Percentiles rank a stretch among this genome's conserved stretches.
phyloP scores from a whole-genome alignment of 2,888 invertebrate genomes.

The Sympetrum striolatum region DNA sequence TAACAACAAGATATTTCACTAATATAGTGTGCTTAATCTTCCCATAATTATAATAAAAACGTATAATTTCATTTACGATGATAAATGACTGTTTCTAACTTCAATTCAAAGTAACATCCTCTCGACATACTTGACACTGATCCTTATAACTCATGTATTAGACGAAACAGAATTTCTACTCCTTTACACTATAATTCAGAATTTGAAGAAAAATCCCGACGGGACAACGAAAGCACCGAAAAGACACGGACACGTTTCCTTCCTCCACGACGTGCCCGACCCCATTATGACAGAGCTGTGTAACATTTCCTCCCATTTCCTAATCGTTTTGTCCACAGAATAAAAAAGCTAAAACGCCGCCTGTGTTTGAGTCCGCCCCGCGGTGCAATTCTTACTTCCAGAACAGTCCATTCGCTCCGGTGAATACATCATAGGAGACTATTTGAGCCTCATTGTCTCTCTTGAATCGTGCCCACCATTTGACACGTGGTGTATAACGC shows the following conservation, averaged over 20 bases:
- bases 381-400: neutral
- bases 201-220: neutral
- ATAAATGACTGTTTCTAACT: too few relatives aligned
- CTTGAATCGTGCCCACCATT: slow-evolving; percentile 9
- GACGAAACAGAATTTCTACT: neutral
- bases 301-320: neutral
- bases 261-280: too few relatives aligned
- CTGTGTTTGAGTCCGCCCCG: neutral
- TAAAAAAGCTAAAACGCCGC: neutral
- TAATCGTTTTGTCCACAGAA: neutral
- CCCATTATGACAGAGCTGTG: neutral
- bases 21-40: too few relatives aligned
- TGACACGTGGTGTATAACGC: slow-evolving; percentile 14
- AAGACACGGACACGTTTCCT: too few relatives aligned
- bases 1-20: too few relatives aligned
- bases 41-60: too few relatives aligned
- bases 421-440: neutral
- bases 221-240: neutral
- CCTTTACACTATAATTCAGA: neutral
- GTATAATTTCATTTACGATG: too few relatives aligned
- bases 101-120: too few relatives aligned
- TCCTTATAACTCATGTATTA: too few relatives aligned
- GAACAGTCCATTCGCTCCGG: neutral
- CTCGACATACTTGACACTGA: too few relatives aligned
- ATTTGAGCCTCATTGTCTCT: neutral